Evolutionary conservation across 35 echinoderm and acorn worm genomes (phyloP), one percentile per base, ranked within the genome.

Genomic region (Ptychodera flava): DNA sequence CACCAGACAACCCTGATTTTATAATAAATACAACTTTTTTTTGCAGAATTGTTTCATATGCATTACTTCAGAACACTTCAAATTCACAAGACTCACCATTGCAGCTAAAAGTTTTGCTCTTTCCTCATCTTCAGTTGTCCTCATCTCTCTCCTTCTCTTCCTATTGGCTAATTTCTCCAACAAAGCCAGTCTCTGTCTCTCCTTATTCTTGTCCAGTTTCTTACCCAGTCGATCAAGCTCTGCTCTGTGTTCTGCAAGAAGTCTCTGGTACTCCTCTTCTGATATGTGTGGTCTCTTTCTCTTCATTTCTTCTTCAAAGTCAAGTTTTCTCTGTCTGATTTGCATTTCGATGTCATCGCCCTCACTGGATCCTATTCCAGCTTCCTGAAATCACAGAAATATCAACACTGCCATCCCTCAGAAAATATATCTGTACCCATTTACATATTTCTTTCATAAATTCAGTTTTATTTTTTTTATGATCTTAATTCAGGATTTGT

Each of bases 191-290:
- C 78, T 88, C 64, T 95, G 93, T 30, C 87, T 85, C 31, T 87
- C 87, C 6, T 76, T 77, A 75, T 89, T 82, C 32, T 79, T 76
- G 31, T 92, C 87, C 29, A 93, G 75, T 38, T 82, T 86, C 79
- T 75, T 75, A 27, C 78, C 37, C 37, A 93, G 77, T 34, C 77
- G 34, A 16, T 78, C 86, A 33, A 89, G 85, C 77, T 97, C 95
- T n/a, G 78, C 78, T 36, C 91, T 31, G 29, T 93, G 91, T 38
- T 97, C 82, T 33, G 89, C 36, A 2, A 97, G n/a, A 0, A 97
- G 79, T 16, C 87, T 83, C 34, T 93, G n/a, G 77, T 93, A 93
- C 29, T 97, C 95, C 16, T 90, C 89, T 35, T 90, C 84, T 36
- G 91, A 89, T 36, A 93, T 80, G 6, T 91, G 38, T 30, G 87